Evolutionary conservation across 2,797 vertebrate genomes (phyloP).

Genomic region (Gymnoscopelus braueri): DNA sequence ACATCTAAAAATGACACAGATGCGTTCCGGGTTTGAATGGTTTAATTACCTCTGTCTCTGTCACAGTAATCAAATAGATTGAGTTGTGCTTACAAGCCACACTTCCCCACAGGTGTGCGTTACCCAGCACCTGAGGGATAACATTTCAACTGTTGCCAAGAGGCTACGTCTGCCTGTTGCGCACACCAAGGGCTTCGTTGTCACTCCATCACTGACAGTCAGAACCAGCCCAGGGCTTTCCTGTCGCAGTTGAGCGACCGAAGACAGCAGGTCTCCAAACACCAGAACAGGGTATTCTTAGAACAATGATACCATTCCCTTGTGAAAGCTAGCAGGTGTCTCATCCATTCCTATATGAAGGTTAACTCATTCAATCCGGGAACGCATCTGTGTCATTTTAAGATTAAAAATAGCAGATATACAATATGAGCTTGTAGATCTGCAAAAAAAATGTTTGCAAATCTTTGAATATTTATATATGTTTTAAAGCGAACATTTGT

Average conservation of each 20-base stretch:
- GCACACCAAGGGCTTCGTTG: constrained; percentile 40
- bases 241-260: constrained; percentile 29
- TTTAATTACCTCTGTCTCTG: constrained; percentile 71
- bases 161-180: constrained; percentile 10
- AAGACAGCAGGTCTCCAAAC: constrained; percentile 22
- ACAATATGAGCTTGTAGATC: no score
- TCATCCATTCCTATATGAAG: constrained; percentile 56
- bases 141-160: constrained; percentile 47
- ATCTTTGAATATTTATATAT: no score
- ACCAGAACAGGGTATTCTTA: constrained; percentile 44
- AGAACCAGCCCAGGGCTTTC: constrained; percentile 22
- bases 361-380: constrained; percentile 24
- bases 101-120: constrained; percentile 72
- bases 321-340: constrained; percentile 42
- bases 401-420: no score
- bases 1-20: no score
- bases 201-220: constrained; percentile 37
- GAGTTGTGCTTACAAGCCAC: constrained; percentile 46
- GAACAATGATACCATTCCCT: constrained; percentile 56
- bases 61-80: constrained; percentile 69
- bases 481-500: no score
- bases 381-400: no score
- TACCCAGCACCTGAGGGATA: constrained; percentile 55
- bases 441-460: no score
- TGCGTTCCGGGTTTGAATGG: neutral